A percentile compares a stretch with the other conserved stretches of the same genome.
phyloP scores from a whole-genome alignment of 2,888 invertebrate species.

The Drymonia ruficornis region DNA sequence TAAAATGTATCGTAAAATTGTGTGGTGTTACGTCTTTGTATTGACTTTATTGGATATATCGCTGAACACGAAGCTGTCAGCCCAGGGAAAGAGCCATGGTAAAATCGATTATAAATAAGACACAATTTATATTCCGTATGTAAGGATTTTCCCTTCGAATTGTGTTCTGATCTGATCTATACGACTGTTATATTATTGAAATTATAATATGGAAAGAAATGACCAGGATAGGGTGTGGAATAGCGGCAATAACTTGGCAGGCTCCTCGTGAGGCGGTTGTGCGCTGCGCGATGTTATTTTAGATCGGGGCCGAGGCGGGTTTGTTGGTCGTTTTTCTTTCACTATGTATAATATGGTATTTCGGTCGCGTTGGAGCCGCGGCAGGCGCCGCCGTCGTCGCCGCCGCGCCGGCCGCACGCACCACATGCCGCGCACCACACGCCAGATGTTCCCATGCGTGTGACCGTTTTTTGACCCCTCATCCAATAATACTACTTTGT shows the following conservation, averaged over 20 bases:
- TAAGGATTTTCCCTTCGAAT: conserved; percentile 3
- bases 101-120: conserved; percentile 73
- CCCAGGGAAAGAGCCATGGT: conserved; percentile 91
- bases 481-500: neutral
- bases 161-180: neutral
- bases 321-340: conserved; percentile 58
- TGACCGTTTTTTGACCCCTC: conserved; percentile 14
- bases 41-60: conserved; percentile 88
- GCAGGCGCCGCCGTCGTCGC: conserved; percentile 11
- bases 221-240: conserved; percentile 24
- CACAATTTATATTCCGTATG: conserved; percentile 13
- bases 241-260: conserved; percentile 50
- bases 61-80: conserved; percentile 88
- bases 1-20: conserved; percentile 83
- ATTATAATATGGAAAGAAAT: conserved; percentile 9
- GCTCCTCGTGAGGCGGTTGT: conserved; percentile 37
- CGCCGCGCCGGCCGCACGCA: conserved; percentile 5
- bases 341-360: conserved; percentile 49
- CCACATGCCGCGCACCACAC: conserved; percentile 12
- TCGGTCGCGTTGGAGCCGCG: conserved; percentile 32
- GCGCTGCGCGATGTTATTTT: conserved; percentile 63
- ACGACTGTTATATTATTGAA: conserved; percentile 6
- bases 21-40: conserved; percentile 88
- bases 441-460: conserved; percentile 21
- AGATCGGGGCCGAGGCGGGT: conserved; percentile 57